Evolutionary conservation across 1,140 invertebrate genomes (phyloP).

Genomic region (Metaphire vulgaris): DNA sequence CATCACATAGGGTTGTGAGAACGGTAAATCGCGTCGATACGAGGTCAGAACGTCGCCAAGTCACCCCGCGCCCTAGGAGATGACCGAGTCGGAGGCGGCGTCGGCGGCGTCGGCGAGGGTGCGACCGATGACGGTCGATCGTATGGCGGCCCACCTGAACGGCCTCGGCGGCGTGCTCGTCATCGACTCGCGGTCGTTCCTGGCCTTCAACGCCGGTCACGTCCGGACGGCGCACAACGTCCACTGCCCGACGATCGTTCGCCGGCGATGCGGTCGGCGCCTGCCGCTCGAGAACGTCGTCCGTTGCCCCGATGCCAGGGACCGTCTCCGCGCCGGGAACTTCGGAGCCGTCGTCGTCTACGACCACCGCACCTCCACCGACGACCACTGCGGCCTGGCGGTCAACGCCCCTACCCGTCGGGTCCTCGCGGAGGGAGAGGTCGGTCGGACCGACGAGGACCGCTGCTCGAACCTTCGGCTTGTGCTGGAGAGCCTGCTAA

Average conservation of each 20-base stretch:
- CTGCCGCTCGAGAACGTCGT: conserved; percentile 3
- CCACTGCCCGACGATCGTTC: conserved; percentile 51
- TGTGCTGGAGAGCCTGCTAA: background rate
- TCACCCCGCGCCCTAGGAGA: no score
- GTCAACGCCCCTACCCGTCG: background rate
- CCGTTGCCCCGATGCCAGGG: background rate
- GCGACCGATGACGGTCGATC: background rate
- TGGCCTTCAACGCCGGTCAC: conserved; percentile 47
- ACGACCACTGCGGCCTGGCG: background rate
- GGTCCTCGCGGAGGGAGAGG: no score
- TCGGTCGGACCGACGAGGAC: background rate
- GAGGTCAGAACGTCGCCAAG: no score
- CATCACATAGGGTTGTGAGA: no score
- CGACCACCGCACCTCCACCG: background rate
- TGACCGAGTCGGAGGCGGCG: no score
- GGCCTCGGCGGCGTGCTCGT: background rate
- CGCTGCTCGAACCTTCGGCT: background rate
- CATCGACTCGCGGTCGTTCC: conserved; percentile 50
- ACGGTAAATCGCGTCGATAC: no score
- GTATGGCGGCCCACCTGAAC: background rate
- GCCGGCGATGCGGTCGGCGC: conserved; percentile 31
- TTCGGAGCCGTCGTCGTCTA: background rate
- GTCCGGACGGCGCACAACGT: conserved; percentile 46
- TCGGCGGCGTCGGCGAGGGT: no score
- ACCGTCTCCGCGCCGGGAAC: background rate